Evolutionary conservation across 2,888 invertebrate species (phyloP), one percentile per base, ranked within the genome.

Genomic region (Parnassius apollo): DNA sequence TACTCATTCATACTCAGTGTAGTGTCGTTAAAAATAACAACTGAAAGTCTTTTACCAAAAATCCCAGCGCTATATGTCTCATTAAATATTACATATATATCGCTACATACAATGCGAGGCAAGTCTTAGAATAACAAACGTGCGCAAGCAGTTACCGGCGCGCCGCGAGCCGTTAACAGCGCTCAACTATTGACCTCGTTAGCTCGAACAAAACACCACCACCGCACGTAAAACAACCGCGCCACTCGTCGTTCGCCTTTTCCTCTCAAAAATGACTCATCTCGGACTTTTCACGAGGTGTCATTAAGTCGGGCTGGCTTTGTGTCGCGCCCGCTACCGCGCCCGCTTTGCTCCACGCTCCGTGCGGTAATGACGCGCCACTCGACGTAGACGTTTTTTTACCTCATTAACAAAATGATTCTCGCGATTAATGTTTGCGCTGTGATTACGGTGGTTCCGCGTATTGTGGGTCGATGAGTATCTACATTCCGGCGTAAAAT

Each of bases 261-360:
- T 91, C 85, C 88, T 86, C 90, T 91, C 86, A 82, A 89, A 90
- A 88, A 88, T 88, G 90, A 89, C 90, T 90, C 90, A 90, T 90
- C 90, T 84, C 88, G 83, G 78, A 85, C 84, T 87, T 87, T 86
- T 64, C 64, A 64, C 86, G 85, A 81, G 83, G 85, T 88, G 86
- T 89, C 87, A 89, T 89, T 90, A 89, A 90, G 90, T 88, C 88
- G 85, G 83, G 75, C 76, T 69, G 75, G 80, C 83, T 86, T 85
- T 84, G 82, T 83, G 72, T 65, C 68, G 70, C 71, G 61, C 66
- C 68, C 72, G 74, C 70, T 70, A 71, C 68, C 69, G 69, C 70
- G 68, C 67, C 71, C 75, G 78, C 78, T 74, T 73, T 76, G 77
- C 78, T 78, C 68, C 71, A 70, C 80, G 80, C 79, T 75, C 71